Evolutionary conservation across 2,113 vertebrate genomes (phyloP).

Genomic region (Corythoichthys intestinalis): DNA sequence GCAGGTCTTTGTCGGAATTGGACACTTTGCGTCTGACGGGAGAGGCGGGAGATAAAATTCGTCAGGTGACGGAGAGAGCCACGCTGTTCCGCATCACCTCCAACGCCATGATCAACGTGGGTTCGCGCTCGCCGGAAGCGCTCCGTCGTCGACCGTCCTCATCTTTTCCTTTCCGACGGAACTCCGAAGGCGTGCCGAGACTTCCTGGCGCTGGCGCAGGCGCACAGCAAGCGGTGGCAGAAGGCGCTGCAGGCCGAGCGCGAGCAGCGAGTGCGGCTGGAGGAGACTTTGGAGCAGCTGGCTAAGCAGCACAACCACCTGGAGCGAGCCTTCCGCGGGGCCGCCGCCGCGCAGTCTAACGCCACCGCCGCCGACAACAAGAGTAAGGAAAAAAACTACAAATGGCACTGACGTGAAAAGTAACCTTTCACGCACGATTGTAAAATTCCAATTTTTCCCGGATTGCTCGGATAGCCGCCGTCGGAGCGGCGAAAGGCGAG

Average conservation of each 20-base stretch:
- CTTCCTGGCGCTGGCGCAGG: constrained; percentile 86
- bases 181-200: constrained; percentile 82
- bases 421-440: too few relatives aligned
- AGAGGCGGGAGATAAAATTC: constrained; percentile 90
- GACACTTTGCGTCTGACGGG: constrained; percentile 85
- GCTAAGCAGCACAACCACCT: constrained; percentile 96
- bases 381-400: constrained; percentile 61
- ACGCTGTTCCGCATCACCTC: constrained; percentile 96
- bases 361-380: constrained; percentile 68
- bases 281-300: constrained; percentile 92
- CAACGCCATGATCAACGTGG: constrained; percentile 98
- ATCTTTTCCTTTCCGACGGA: not conserved
- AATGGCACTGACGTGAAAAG: too few relatives aligned
- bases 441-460: not conserved
- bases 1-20: constrained; percentile 86
- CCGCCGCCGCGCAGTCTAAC: constrained; percentile 66
- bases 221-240: constrained; percentile 93
- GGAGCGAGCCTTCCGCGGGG: constrained; percentile 89
- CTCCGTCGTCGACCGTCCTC: too few relatives aligned
- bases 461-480: constrained; percentile 58
- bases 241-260: constrained; percentile 89
- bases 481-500: constrained; percentile 80
- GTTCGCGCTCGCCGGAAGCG: constrained; percentile 31
- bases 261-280: constrained; percentile 89
- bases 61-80: constrained; percentile 90